These are phyloP conservation scores for Micromussa lordhowensis DNA, from an alignment of 92 coral and sea anemone species.

Conservation along the genomic window DNA sequence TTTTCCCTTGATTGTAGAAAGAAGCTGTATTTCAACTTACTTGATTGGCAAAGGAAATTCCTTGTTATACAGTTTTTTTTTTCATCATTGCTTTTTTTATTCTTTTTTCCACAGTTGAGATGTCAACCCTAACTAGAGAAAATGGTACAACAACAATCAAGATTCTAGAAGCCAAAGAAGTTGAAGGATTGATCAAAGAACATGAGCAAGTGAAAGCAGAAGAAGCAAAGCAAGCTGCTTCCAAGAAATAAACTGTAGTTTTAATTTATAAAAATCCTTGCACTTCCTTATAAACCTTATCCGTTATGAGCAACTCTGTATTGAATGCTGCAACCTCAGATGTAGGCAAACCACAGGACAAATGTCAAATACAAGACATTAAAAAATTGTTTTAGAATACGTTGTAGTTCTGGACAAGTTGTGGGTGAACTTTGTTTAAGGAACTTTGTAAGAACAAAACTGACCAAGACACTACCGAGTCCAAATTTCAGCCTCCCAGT, in stretches of 20 bases:
- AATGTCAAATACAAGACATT: background rate
- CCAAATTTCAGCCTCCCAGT: too few relatives aligned
- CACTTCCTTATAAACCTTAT: constrained; percentile 9
- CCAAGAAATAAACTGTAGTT: constrained; percentile 48
- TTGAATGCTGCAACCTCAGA: background rate
- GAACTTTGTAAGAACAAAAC: background rate
- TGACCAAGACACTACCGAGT: background rate
- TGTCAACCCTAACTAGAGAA: constrained; percentile 93
- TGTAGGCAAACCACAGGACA: background rate
- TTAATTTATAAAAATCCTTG: constrained; percentile 3
- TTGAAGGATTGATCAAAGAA: constrained; percentile 75
- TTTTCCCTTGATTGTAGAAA: too few relatives aligned
- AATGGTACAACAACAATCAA: constrained; percentile 77
- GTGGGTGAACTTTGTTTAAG: background rate
- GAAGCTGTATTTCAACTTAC: background rate
- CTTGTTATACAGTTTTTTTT: background rate
- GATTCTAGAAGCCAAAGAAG: constrained; percentile 81
- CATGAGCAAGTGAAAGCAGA: constrained; percentile 88
- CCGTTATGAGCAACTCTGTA: background rate
- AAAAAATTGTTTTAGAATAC: background rate
- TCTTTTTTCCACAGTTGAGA: constrained; percentile 70
- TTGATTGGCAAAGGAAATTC: background rate
- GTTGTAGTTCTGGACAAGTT: background rate
- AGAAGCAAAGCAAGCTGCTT: constrained; percentile 82
- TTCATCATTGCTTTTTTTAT: background rate